These are phyloP conservation scores for Cactoblastis cactorum DNA, from an alignment of 2,888 invertebrate genomes.

Conservation along the genomic window DNA sequence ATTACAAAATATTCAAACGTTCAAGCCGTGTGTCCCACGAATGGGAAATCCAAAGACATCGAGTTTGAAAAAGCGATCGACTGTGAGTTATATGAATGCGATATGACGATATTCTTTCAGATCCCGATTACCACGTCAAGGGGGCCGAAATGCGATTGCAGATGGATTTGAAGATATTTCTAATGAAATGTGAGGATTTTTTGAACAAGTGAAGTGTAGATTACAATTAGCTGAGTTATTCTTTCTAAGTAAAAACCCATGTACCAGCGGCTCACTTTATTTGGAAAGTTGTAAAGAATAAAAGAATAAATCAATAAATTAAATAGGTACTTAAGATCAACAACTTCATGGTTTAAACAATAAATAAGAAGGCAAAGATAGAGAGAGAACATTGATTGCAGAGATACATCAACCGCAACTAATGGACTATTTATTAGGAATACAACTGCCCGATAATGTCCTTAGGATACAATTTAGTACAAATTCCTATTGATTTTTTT, in stretches of 20 bases:
- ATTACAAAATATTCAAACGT: not conserved
- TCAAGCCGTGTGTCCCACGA: not conserved
- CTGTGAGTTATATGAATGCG: conserved; percentile 5
- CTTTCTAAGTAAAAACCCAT: no score
- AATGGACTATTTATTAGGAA: not conserved
- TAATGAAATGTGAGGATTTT: not conserved
- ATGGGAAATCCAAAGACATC: not conserved
- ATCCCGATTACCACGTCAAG: not conserved
- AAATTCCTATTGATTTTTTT: not conserved
- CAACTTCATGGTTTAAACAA: not conserved
- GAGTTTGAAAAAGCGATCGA: conserved; percentile 1
- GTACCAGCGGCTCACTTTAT: no score
- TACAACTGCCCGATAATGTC: not conserved
- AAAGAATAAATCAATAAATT: not conserved
- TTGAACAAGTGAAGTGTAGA: not conserved
- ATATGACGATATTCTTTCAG: conserved; percentile 1
- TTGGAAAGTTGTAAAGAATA: no score
- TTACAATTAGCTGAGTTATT: not conserved
- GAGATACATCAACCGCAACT: not conserved
- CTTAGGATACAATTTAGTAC: not conserved
- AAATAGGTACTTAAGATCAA: not conserved
- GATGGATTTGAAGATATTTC: not conserved
- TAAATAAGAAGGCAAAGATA: not conserved
- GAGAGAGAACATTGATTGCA: not conserved
- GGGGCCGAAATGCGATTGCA: not conserved